Evolutionary conservation across 2,888 invertebrate species (phyloP).

Genomic region (Patella pellucida): DNA sequence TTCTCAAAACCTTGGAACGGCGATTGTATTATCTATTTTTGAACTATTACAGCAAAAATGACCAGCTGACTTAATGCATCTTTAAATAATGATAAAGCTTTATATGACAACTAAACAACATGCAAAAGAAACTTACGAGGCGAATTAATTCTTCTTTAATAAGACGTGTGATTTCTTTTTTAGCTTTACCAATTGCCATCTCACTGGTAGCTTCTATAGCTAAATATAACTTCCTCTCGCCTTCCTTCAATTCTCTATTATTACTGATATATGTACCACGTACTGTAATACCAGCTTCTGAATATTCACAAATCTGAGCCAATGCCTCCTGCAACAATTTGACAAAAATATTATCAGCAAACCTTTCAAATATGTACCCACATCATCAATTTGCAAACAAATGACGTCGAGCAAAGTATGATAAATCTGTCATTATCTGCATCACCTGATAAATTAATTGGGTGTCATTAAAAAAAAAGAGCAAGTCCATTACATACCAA

Average conservation of each 20-base stretch:
- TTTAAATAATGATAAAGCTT: neutral
- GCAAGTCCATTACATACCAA: no score
- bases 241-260: conserved; percentile 81
- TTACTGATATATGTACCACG: conserved; percentile 92
- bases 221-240: conserved; percentile 92
- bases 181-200: conserved; percentile 77
- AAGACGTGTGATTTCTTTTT: conserved; percentile 90
- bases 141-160: conserved; percentile 98
- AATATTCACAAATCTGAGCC: conserved; percentile 98
- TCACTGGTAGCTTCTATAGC: conserved; percentile 99
- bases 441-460: no score
- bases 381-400: no score
- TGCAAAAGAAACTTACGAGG: conserved; percentile 72
- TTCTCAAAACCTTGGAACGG: no score
- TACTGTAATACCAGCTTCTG: conserved; percentile 98
- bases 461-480: no score
- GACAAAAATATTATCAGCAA: no score
- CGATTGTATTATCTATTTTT: no score
- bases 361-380: no score
- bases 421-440: no score
- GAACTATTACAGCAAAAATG: no score
- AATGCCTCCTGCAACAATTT: conserved; percentile 84
- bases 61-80: neutral
- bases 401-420: no score
- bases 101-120: neutral